Conservation (phyloP, 2,113 vertebrate species). For the Leuciscus idus region DNA sequence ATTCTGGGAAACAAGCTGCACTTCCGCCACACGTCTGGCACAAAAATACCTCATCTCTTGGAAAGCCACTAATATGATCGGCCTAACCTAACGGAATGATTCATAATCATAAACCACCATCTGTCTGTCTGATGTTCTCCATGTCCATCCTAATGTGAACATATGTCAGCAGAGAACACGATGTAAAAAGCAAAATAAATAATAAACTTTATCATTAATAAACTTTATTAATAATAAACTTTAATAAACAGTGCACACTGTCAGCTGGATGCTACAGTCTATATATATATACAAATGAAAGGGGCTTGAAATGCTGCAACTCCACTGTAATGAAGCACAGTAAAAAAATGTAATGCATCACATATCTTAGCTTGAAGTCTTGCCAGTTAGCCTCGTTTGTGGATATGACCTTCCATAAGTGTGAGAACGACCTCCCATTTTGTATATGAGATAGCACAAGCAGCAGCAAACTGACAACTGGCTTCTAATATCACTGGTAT, state of each 20-base stretch:
- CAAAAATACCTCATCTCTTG: slow-evolving; percentile 23
- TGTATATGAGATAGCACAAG: background rate
- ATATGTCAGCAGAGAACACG: slow-evolving; percentile 4
- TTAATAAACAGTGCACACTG: background rate
- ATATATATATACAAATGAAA: background rate
- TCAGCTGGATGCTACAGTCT: slow-evolving; percentile 1
- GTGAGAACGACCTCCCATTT: background rate
- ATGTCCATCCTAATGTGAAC: slow-evolving; percentile 28
- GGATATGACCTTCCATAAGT: background rate
- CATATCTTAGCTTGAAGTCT: slow-evolving; percentile 14
- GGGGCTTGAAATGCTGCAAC: background rate
- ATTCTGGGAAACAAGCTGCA: slow-evolving; percentile 26
- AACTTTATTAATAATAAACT: too few relatives aligned
- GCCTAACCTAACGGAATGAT: slow-evolving; percentile 14
- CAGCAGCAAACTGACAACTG: slow-evolving; percentile 22
- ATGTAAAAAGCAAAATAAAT: slow-evolving; percentile 1
- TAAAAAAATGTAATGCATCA: slow-evolving; percentile 2
- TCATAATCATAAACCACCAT: slow-evolving; percentile 21
- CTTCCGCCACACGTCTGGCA: slow-evolving; percentile 28
- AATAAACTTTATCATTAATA: background rate
- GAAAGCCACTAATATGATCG: slow-evolving; percentile 18
- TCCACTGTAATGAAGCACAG: background rate
- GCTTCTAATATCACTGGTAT: background rate
- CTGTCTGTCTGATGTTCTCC: slow-evolving; percentile 26
- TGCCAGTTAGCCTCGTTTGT: background rate